Evolutionary conservation across 1,140 invertebrate species (phyloP).

Genomic region (Camponotus floridanus): DNA sequence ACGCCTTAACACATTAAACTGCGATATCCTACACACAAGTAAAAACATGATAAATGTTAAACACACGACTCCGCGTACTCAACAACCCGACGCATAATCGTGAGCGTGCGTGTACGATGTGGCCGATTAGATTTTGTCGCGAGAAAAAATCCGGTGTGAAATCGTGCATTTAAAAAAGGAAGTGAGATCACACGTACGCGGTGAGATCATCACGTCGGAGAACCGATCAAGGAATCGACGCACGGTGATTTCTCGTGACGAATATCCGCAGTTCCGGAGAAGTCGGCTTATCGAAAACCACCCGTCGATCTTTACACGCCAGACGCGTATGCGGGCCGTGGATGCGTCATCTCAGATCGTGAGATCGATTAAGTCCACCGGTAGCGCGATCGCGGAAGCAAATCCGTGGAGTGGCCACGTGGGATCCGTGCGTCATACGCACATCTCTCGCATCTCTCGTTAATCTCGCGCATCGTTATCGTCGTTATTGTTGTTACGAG

Average conservation of each 20-base stretch:
- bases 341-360: conserved; percentile 1
- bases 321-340: neutral
- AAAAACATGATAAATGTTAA: conserved; percentile 2
- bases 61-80: neutral
- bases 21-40: neutral
- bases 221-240: neutral
- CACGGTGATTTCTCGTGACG: neutral
- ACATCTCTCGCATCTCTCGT: conserved; percentile 1
- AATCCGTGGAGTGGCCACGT: conserved; percentile 21
- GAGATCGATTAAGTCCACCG: too few species aligned
- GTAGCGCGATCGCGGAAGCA: neutral
- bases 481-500: conserved; percentile 22
- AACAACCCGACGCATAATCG: neutral
- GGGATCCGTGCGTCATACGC: neutral
- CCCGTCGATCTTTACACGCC: neutral
- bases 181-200: conserved; percentile 28
- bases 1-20: neutral
- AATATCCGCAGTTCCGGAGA: conserved; percentile 2
- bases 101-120: conserved; percentile 13
- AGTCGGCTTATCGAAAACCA: conserved; percentile 1
- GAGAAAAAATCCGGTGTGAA: conserved; percentile 70
- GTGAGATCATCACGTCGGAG: conserved; percentile 68
- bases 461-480: conserved; percentile 26
- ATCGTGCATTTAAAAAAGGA: conserved; percentile 68
- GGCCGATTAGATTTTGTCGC: conserved; percentile 16